phyloP scores from a whole-genome alignment of 2,797 vertebrate genomes.

The Arrhamphus sclerolepis region DNA sequence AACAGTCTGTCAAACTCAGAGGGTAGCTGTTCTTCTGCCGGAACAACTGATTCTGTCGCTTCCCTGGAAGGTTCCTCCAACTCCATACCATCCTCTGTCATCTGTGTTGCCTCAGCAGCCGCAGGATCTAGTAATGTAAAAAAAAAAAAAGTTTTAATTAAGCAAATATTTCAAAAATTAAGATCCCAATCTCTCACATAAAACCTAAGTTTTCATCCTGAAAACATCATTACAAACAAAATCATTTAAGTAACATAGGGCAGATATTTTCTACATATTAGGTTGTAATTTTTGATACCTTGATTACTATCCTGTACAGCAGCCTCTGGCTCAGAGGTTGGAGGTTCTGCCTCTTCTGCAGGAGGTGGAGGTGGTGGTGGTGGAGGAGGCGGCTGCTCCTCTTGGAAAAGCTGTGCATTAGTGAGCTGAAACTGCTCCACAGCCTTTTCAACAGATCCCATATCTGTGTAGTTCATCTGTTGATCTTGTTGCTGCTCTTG shows the following conservation, averaged over 20 bases:
- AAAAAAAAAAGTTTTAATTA: too few relatives aligned
- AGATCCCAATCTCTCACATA: too few relatives aligned
- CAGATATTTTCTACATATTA: not conserved
- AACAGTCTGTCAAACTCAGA: conserved; percentile 93
- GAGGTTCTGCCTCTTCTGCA: conserved; percentile 37
- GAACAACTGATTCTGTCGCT: conserved; percentile 60
- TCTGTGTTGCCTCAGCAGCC: conserved; percentile 71
- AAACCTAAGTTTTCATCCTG: too few relatives aligned
- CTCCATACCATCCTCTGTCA: conserved; percentile 77
- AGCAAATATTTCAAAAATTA: too few relatives aligned
- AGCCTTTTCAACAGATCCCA: conserved; percentile 69
- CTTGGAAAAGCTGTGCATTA: conserved; percentile 60
- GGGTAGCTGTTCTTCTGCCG: conserved; percentile 78
- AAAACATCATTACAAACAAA: not conserved
- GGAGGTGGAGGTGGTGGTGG: conserved; percentile 48
- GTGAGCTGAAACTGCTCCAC: conserved; percentile 75
- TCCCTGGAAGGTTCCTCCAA: conserved; percentile 85
- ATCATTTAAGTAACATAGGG: not conserved
- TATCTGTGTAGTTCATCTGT: conserved; percentile 44
- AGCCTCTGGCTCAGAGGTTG: conserved; percentile 26
- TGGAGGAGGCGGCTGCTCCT: conserved; percentile 53
- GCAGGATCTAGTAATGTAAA: conserved; percentile 2
- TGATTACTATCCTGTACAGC: conserved; percentile 31
- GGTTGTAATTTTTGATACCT: conserved; percentile 44
- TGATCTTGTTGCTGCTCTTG: conserved; percentile 37